phyloP scores from a whole-genome alignment of 2,113 vertebrate species.

The Sinocyclocheilus maitianheensis region DNA sequence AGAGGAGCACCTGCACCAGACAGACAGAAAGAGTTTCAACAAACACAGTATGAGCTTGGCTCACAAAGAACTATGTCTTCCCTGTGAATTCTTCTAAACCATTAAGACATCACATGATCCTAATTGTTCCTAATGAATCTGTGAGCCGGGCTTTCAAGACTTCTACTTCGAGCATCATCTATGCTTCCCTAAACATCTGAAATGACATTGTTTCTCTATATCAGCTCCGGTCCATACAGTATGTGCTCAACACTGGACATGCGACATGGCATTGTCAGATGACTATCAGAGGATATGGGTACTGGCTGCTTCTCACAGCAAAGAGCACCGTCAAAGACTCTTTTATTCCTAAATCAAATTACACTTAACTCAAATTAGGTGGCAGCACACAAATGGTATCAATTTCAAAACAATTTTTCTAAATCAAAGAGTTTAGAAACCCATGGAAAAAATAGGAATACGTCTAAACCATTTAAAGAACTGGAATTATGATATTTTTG shows the following conservation, averaged over 20 bases:
- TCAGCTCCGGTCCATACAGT: neutral
- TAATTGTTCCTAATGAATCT: constrained; percentile 4
- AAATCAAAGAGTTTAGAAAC: constrained; percentile 25
- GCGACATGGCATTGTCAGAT: constrained; percentile 54
- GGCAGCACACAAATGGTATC: constrained; percentile 38
- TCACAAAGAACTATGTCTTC: neutral
- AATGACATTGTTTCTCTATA: constrained; percentile 2
- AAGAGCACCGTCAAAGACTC: constrained; percentile 45
- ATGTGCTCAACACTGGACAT: constrained; percentile 31
- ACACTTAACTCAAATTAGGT: constrained; percentile 55
- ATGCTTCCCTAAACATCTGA: constrained; percentile 6
- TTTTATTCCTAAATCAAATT: constrained; percentile 59
- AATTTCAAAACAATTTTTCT: constrained; percentile 5
- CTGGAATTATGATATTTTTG: neutral
- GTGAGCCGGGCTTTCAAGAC: neutral
- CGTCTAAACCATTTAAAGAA: neutral
- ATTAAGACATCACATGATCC: constrained; percentile 28
- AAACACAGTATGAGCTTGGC: neutral
- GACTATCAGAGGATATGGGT: constrained; percentile 50
- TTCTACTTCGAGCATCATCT: neutral
- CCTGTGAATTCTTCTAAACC: neutral
- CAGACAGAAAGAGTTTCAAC: neutral
- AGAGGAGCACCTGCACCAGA: constrained; percentile 21
- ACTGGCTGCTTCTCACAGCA: constrained; percentile 32
- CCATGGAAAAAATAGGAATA: neutral